Evolutionary conservation across 2,797 vertebrate species (phyloP).

Genomic region (Gallinago stenura): DNA sequence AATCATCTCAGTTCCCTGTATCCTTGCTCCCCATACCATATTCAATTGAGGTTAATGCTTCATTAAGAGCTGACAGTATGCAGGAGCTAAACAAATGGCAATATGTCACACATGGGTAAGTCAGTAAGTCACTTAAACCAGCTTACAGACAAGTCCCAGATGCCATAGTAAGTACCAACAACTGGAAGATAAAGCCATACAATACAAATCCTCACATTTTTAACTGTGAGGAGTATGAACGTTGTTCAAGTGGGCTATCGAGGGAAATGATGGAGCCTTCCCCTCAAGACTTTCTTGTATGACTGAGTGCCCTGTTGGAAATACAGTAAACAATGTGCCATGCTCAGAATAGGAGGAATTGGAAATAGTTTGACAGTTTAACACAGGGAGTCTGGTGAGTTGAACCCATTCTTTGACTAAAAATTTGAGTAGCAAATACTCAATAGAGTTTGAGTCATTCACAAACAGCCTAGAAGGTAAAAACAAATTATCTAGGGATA

Average conservation of each 20-base stretch:
- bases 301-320: neutral
- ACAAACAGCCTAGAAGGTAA: neutral
- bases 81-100: neutral
- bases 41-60: neutral
- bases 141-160: neutral
- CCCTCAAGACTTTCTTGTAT: neutral
- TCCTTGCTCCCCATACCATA: neutral
- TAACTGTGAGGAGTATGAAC: neutral
- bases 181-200: neutral
- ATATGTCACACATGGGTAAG: neutral
- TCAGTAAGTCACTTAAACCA: neutral
- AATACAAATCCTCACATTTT: neutral
- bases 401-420: neutral
- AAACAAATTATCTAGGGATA: neutral
- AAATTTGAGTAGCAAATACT: neutral
- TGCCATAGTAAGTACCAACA: neutral
- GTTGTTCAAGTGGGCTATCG: neutral
- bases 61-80: neutral
- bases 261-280: neutral
- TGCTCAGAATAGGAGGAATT: neutral
- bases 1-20: neutral
- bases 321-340: neutral
- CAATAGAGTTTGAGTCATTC: neutral
- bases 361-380: neutral
- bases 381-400: neutral